Base-by-base conservation (phyloP, 2,113 vertebrate species). In the Laticauda colubrina region DNA sequence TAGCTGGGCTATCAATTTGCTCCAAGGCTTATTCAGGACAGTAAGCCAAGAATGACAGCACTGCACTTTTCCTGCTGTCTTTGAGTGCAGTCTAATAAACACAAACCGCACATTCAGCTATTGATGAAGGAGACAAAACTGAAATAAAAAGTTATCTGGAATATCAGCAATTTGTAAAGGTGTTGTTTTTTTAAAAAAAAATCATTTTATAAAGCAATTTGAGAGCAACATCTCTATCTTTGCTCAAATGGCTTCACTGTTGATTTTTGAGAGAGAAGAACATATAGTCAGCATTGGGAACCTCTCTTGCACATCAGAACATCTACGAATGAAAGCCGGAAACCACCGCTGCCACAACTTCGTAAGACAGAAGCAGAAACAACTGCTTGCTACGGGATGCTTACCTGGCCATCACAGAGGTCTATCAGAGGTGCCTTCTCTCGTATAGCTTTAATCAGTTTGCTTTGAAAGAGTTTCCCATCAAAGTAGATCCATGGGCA, bases 401-500 rank as follows among this genome's bases (percentile, higher is more conserved):
- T 2, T 96, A 99, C 98, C 98, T 99, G 98, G 20, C 98, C 98
- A 95, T 99, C 98, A 48, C 98, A 99, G 97, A 99, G 98, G 96
- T 99, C 98, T 93, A 99, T 96, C 95, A 99, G 97, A 55, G 98
- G 97, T 2, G 97, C 97, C 51, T 98, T 97, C 92, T 99, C 98
- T 5, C 98, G 97, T 21, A 97, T 97, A 21, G 98, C 98, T 94
- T 98, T 98, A 91, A 98, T 97, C 92, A 99, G 97, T 96, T 99
- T 99, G 98, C 98, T 99, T 97, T 99, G 98, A 96, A 99, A 99
- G 94, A 99, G 97, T 95, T 99, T 99, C 91, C 98, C 98, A n/a
- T 99, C 98, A 10, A 99, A 99, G 96, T 99, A 99, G 95, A 98
- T 98, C 98, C 98, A 99, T 86, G 98, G 98, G 91, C 98, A 99